phyloP scores from a whole-genome alignment of 2,797 vertebrate species.

The Lemur catta region DNA sequence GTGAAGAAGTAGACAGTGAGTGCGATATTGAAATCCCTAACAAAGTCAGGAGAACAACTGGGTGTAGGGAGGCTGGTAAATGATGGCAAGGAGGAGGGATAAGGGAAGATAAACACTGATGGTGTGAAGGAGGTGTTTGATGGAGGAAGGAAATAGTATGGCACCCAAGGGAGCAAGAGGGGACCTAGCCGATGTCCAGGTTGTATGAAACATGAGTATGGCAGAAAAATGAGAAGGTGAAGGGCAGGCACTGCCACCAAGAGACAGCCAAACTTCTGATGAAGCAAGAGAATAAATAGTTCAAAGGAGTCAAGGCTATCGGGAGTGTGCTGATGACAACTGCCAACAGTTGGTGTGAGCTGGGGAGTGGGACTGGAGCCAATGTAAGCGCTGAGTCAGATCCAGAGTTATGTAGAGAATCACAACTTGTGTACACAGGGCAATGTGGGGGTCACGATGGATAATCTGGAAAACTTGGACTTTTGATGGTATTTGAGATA shows the following conservation, averaged over 20 bases:
- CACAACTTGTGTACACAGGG: not conserved
- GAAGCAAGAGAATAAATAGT: not conserved
- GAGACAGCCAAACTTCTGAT: not conserved
- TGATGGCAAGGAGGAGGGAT: not conserved
- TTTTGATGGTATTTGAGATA: conserved; percentile 20
- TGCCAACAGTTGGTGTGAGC: not conserved
- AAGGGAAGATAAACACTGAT: not conserved
- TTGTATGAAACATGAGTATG: not conserved
- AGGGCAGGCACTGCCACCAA: not conserved
- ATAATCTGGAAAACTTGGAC: not conserved
- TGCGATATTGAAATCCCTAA: not conserved
- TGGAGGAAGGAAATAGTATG: not conserved
- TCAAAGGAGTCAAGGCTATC: not conserved
- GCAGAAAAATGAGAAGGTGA: not conserved
- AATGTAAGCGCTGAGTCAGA: not conserved
- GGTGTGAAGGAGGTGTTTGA: not conserved
- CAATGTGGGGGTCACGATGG: not conserved
- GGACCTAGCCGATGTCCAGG: not conserved
- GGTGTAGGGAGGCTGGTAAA: not conserved
- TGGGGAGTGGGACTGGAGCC: not conserved
- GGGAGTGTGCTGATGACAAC: not conserved
- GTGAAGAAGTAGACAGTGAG: not conserved
- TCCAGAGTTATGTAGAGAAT: not conserved
- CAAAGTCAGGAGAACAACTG: not conserved
- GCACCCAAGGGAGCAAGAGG: not conserved